phyloP scores from a whole-genome alignment of 2,797 vertebrate species.

The Psittacula echo region DNA sequence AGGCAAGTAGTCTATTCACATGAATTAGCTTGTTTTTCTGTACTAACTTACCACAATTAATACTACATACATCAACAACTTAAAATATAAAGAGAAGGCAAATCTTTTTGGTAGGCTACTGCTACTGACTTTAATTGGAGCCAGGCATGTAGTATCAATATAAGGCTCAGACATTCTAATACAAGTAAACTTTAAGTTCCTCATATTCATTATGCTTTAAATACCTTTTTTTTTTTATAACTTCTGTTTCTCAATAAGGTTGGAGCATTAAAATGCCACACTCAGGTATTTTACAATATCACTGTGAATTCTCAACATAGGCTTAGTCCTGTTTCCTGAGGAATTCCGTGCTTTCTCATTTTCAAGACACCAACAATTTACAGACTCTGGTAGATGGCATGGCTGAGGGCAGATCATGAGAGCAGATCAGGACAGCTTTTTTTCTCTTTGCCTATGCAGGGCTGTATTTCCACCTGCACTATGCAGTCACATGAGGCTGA shows the following conservation, averaged over 20 bases:
- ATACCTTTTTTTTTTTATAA: neutral
- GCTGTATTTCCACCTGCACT: neutral
- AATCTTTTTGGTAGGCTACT: neutral
- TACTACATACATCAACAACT: neutral
- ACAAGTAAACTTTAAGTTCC: neutral
- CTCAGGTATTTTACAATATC: neutral
- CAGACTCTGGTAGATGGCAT: neutral
- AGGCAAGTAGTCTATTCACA: slow-evolving; percentile 10
- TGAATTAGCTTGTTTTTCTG: slow-evolving; percentile 21
- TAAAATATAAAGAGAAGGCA: neutral
- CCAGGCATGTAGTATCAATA: neutral
- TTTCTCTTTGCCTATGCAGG: fast-evolving
- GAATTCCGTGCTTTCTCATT: neutral
- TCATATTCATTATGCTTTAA: neutral
- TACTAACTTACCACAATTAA: slow-evolving; percentile 3
- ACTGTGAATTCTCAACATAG: neutral
- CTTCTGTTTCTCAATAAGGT: neutral
- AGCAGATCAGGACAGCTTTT: neutral
- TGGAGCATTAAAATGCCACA: neutral
- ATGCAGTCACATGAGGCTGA: neutral
- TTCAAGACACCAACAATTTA: neutral
- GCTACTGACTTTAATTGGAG: neutral
- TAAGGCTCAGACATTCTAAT: neutral
- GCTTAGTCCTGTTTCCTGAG: neutral
- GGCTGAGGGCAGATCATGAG: neutral